phyloP scores from a whole-genome alignment of 2,888 invertebrate genomes.

The Desoria tigrina region DNA sequence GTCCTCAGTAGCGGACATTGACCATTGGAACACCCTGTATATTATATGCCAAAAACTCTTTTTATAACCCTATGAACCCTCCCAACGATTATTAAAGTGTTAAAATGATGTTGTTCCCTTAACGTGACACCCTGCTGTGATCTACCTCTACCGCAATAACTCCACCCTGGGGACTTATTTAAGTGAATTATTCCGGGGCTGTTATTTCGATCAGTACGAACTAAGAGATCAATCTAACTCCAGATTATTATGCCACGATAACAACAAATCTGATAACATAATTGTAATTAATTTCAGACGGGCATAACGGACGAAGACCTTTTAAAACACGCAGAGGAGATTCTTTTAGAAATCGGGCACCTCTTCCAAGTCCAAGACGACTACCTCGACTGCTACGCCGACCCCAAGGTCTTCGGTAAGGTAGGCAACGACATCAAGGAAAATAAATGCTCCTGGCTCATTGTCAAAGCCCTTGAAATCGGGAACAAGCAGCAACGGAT shows the following conservation, averaged over 20 bases:
- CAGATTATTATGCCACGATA: not conserved
- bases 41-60: too few species aligned
- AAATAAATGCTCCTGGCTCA: constrained; percentile 94
- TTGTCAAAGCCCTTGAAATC: constrained; percentile 81
- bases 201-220: not conserved
- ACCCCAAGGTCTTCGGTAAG: constrained; percentile 82
- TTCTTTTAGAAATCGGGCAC: constrained; percentile 87
- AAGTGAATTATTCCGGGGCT: not conserved
- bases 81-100: too few species aligned
- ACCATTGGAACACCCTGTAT: too few species aligned
- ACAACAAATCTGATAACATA: not conserved
- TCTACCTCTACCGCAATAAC: too few species aligned
- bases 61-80: too few species aligned
- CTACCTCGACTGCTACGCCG: constrained; percentile 86
- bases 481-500: constrained; percentile 68
- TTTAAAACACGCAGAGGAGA: constrained; percentile 80
- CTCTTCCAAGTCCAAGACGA: constrained; percentile 94
- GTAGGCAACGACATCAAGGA: constrained; percentile 87
- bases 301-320: constrained; percentile 72
- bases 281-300: constrained; percentile 57
- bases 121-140: too few species aligned
- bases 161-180: too few species aligned
- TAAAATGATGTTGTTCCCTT: too few species aligned
- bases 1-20: too few species aligned
- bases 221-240: not conserved